Conservation (phyloP, 2,113 vertebrate genomes). For the Chlamydotis undulata region DNA sequence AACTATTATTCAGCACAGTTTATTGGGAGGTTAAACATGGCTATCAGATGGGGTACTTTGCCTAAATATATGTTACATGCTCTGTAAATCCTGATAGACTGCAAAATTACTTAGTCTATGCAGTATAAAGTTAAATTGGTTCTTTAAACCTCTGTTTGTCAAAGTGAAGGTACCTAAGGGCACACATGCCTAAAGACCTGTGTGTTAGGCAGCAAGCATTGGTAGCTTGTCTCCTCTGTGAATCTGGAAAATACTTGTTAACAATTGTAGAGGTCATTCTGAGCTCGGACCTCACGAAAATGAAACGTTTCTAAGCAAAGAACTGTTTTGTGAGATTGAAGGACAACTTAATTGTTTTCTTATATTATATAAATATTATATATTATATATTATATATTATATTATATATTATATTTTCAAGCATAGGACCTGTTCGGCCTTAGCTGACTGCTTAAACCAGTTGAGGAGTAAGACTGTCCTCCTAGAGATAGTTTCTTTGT, state of each 20-base stretch:
- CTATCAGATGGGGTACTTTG: neutral
- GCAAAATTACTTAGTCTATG: neutral
- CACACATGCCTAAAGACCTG: neutral
- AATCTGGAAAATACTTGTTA: neutral
- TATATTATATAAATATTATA: neutral
- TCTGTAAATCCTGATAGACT: neutral
- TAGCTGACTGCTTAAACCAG: conserved; percentile 56
- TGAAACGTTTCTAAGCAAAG: conserved; percentile 6
- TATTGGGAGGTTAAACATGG: neutral
- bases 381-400: conserved; percentile 1
- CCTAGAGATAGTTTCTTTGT: conserved; percentile 51
- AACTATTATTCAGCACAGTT: neutral
- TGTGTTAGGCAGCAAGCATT: neutral
- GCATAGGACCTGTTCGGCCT: conserved; percentile 32
- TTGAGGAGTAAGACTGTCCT: conserved; percentile 53
- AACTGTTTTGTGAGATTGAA: conserved; percentile 41
- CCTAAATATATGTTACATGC: neutral
- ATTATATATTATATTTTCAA: conserved; percentile 58
- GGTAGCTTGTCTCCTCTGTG: neutral
- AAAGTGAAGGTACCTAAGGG: neutral
- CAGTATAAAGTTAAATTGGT: neutral
- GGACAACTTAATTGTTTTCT: conserved; percentile 35
- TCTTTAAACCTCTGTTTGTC: neutral
- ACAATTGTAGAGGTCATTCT: neutral
- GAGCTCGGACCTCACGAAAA: neutral